A percentile compares a stretch with the other conserved stretches of the same genome.
Conservation (phyloP, 2,888 invertebrate genomes). For the Aphodius granarius region DNA sequence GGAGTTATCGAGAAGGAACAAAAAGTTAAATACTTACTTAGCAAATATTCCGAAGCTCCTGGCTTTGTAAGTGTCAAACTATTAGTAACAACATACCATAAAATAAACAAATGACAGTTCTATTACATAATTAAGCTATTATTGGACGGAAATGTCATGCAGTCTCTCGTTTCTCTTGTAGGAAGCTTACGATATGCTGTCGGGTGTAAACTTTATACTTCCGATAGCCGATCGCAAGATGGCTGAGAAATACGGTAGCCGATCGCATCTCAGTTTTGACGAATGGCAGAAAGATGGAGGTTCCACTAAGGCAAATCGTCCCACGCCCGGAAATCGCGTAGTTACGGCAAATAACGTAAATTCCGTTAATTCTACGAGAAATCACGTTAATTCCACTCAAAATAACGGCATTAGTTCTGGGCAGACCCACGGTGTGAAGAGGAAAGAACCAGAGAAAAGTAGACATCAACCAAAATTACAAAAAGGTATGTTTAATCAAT, state of each 20-base stretch:
- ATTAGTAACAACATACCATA: neutral
- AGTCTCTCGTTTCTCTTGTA: too few species aligned
- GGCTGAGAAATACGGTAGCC: constrained; percentile 58
- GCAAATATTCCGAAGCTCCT: constrained; percentile 65
- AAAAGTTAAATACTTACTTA: constrained; percentile 63
- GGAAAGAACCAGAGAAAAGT: constrained; percentile 1
- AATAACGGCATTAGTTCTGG: neutral
- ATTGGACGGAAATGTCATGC: too few species aligned
- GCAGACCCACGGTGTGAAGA: neutral
- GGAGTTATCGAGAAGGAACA: constrained; percentile 57
- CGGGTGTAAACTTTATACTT: constrained; percentile 45
- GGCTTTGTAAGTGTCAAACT: constrained; percentile 56
- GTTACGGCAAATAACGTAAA: neutral
- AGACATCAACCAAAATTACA: neutral
- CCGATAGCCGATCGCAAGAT: constrained; percentile 55
- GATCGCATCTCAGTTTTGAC: constrained; percentile 48
- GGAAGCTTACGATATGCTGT: constrained; percentile 43
- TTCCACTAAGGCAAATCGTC: neutral
- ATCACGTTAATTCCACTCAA: neutral
- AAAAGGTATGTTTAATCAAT: neutral
- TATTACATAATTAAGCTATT: neutral
- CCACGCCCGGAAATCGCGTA: neutral
- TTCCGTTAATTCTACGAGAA: neutral
- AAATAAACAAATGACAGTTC: neutral
- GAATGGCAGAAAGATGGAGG: constrained; percentile 13